These are phyloP conservation scores for Epinotia brunnichana DNA, from an alignment of 2,888 invertebrate genomes.

Conservation along the genomic window DNA sequence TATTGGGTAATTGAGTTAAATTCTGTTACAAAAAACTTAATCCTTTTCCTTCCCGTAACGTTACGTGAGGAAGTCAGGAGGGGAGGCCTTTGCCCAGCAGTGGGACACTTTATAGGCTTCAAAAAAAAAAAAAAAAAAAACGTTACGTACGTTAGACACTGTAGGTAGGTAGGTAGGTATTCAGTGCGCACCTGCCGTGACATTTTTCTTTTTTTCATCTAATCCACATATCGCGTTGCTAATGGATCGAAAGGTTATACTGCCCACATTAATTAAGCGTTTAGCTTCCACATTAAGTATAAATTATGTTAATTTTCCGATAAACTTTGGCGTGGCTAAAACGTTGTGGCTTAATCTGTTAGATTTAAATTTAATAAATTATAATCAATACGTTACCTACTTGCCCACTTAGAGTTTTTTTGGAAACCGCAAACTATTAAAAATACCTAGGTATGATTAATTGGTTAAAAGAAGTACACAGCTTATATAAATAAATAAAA, in stretches of 20 bases:
- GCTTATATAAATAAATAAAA: no score
- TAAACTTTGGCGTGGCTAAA: conserved; percentile 22
- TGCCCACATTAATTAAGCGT: conserved; percentile 38
- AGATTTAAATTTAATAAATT: conserved; percentile 10
- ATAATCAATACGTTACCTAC: background rate
- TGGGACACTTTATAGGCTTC: no score
- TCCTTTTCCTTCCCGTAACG: no score
- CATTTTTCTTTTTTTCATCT: conserved; percentile 20
- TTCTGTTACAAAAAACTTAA: no score
- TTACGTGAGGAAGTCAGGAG: no score
- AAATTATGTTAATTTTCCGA: conserved; percentile 40
- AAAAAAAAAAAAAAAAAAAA: no score
- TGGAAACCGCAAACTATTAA: background rate
- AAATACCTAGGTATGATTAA: no score
- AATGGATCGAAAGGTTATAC: conserved; percentile 37
- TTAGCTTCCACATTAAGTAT: conserved; percentile 29
- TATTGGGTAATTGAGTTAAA: no score
- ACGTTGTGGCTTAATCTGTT: conserved; percentile 30
- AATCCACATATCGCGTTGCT: conserved; percentile 29
- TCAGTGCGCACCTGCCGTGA: conserved; percentile 15
- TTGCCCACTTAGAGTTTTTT: background rate
- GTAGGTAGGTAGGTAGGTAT: background rate
- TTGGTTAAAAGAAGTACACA: no score
- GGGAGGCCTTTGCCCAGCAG: no score
- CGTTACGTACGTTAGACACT: no score